These are phyloP conservation scores for Limenitis arthemis DNA, from an alignment of 2,888 invertebrate genomes.

Conservation along the genomic window DNA sequence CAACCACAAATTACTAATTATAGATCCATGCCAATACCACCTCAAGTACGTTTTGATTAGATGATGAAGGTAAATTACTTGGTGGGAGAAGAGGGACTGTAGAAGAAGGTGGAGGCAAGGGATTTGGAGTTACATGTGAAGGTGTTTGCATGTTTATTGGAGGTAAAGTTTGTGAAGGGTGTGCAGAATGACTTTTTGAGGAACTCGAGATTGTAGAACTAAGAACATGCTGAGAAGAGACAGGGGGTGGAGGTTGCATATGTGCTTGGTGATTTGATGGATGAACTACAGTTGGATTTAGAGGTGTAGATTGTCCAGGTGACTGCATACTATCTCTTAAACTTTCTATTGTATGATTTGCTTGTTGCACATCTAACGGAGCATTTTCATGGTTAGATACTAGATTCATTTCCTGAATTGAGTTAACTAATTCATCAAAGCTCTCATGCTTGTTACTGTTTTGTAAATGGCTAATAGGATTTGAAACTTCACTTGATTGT, in stretches of 20 bases:
- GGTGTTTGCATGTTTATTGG: slow-evolving; percentile 18
- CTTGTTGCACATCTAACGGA: slow-evolving; percentile 29
- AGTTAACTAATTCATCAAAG: slow-evolving; percentile 45
- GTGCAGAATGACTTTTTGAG: slow-evolving; percentile 16
- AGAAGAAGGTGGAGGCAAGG: slow-evolving; percentile 7
- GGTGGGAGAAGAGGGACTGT: slow-evolving; percentile 19
- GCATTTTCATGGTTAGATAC: slow-evolving; percentile 39
- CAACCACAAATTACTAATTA: too few species aligned
- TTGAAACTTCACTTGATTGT: slow-evolving; percentile 38
- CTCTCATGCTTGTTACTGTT: slow-evolving; percentile 38
- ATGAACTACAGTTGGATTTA: slow-evolving; percentile 1
- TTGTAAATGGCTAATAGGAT: slow-evolving; percentile 30
- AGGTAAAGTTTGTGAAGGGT: slow-evolving; percentile 13
- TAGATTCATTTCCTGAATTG: slow-evolving; percentile 54
- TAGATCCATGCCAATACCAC: too few species aligned
- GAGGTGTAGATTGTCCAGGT: slow-evolving; percentile 3
- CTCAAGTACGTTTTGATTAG: slow-evolving; percentile 47
- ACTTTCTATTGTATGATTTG: slow-evolving; percentile 22
- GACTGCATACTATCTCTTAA: slow-evolving; percentile 3
- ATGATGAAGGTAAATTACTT: slow-evolving; percentile 21
- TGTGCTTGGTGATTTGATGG: slow-evolving; percentile 7
- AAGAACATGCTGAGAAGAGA: slow-evolving; percentile 9
- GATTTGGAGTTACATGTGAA: slow-evolving; percentile 13
- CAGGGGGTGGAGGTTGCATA: slow-evolving; percentile 10
- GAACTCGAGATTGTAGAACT: slow-evolving; percentile 31